Evolutionary conservation across 2,797 vertebrate genomes (phyloP).

Genomic region (Tachyglossus aculeatus): DNA sequence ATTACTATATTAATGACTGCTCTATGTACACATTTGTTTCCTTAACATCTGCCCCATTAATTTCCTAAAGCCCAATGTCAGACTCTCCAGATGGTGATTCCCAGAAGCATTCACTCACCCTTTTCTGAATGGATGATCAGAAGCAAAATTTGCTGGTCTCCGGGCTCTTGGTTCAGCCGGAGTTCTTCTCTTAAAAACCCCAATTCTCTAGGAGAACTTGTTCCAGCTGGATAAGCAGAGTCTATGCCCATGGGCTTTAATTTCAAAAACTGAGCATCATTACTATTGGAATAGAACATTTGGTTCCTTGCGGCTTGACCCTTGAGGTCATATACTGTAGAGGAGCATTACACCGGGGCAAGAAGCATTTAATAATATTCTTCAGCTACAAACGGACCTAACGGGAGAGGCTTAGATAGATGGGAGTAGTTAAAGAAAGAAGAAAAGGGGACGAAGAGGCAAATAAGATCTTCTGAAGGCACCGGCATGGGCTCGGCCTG

Average conservation of each 20-base stretch:
- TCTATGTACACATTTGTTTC: constrained; percentile 49
- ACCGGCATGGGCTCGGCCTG: neutral
- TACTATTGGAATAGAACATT: neutral
- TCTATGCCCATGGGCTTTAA: constrained; percentile 37
- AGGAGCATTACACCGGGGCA: too few relatives aligned
- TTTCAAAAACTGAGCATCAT: constrained; percentile 26
- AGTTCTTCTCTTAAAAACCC: constrained; percentile 11
- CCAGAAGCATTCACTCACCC: constrained; percentile 46
- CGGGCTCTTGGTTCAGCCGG: constrained; percentile 32
- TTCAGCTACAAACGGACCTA: neutral
- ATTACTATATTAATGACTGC: constrained; percentile 42
- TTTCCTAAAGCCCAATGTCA: constrained; percentile 36
- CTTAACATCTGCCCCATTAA: constrained; percentile 51
- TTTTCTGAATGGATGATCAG: constrained; percentile 44
- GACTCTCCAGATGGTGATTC: constrained; percentile 50
- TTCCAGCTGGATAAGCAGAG: constrained; percentile 30
- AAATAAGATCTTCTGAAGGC: neutral
- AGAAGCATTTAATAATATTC: too few relatives aligned
- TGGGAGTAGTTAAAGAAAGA: neutral
- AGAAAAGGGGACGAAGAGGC: neutral
- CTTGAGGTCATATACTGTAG: neutral
- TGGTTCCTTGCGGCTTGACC: neutral
- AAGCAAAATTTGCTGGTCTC: constrained; percentile 17
- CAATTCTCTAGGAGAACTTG: neutral
- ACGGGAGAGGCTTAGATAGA: neutral